Percentiles rank a stretch among this genome's conserved stretches.
Evolutionary conservation across 1,140 invertebrate species (phyloP).

Genomic region (Cydia strobilella): DNA sequence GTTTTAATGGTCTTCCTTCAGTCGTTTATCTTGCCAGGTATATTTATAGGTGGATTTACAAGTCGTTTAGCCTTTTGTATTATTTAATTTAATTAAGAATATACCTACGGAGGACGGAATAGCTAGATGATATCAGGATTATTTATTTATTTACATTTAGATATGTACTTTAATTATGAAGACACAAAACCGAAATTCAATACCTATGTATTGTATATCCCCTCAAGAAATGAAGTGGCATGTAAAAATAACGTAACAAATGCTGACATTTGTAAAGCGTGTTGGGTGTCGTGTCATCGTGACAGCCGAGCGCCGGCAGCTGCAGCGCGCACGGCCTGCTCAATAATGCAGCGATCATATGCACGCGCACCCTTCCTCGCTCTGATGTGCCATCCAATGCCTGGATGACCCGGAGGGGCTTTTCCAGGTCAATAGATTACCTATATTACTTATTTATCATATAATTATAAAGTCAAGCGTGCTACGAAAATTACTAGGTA

Average conservation of each 20-base stretch:
- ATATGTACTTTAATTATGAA: background rate
- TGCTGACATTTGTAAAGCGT: slow-evolving; percentile 64
- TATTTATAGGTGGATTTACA: slow-evolving; percentile 14
- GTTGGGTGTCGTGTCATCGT: slow-evolving; percentile 43
- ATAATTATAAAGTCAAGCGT: background rate
- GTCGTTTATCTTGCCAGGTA: slow-evolving; percentile 29
- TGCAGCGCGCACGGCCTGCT: slow-evolving; percentile 52
- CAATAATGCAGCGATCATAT: slow-evolving; percentile 65
- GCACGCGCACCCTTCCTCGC: slow-evolving; percentile 48
- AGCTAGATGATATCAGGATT: background rate
- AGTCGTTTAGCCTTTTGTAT: background rate
- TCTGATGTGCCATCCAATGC: slow-evolving; percentile 8
- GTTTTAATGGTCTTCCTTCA: slow-evolving; percentile 34
- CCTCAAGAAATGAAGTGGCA: background rate
- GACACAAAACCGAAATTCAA: background rate
- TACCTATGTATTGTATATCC: background rate
- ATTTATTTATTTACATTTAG: background rate
- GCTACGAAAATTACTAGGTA: background rate
- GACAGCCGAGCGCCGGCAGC: slow-evolving; percentile 60
- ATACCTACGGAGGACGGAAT: slow-evolving; percentile 8
- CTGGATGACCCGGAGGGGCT: background rate
- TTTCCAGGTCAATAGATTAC: slow-evolving; percentile 6
- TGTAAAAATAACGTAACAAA: slow-evolving; percentile 47
- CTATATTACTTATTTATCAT: background rate
- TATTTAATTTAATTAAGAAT: slow-evolving; percentile 8